Conservation (phyloP, 2,113 vertebrate genomes). For the Lepidothrix coronata region DNA sequence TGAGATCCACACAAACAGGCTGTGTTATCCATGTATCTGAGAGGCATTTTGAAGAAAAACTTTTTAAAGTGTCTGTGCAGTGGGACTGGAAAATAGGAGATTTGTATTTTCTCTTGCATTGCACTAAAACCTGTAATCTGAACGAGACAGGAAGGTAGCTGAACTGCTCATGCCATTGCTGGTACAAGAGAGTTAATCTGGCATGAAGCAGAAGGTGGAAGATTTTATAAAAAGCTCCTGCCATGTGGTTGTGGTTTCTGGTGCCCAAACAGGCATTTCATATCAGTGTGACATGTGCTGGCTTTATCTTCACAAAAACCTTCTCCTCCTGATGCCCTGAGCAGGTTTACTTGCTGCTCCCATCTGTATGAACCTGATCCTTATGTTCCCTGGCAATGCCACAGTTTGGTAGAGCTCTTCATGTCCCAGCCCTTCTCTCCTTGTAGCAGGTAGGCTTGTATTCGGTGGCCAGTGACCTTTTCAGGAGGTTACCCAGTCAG, state of each 20-base stretch:
- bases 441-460: background rate
- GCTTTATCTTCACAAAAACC: background rate
- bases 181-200: background rate
- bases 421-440: background rate
- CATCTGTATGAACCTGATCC: background rate
- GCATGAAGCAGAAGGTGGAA: background rate
- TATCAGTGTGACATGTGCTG: background rate
- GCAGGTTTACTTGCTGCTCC: background rate
- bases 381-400: background rate
- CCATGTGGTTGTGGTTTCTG: background rate
- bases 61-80: background rate
- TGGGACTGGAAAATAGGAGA: background rate
- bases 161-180: background rate
- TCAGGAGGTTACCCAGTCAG: background rate
- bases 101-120: background rate
- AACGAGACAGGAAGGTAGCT: background rate
- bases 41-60: constrained; percentile 1
- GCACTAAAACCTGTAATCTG: background rate
- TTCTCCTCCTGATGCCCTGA: background rate
- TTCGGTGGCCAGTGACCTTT: background rate
- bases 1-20: background rate
- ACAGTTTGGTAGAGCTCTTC: background rate
- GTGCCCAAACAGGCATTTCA: background rate
- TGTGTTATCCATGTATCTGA: background rate
- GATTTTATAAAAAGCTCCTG: constrained; percentile 24